Base-by-base conservation (phyloP, 2,113 vertebrate genomes). In the Zootoca vivipara region DNA sequence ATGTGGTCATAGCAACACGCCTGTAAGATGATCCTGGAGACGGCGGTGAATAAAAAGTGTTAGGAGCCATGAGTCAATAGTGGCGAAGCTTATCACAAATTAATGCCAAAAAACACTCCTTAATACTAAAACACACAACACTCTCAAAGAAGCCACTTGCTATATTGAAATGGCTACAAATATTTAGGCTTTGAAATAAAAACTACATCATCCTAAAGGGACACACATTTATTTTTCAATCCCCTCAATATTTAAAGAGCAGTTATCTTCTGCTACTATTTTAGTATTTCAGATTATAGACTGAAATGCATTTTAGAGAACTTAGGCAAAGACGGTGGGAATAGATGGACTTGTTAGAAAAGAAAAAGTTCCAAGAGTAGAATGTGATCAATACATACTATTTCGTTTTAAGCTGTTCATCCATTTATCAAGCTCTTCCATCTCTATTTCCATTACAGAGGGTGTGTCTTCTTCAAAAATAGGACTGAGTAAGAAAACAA, bases 391-490 rank as follows among this genome's bases (percentile, higher is more conserved):
- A 78, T 56, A 67, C 96, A 2, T 96, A 98, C 98, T 95, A 1
- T 97, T 98, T 95, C 96, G 96, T 52, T 95, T 98, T 94, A 97
- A 94, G 94, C 92, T 97, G 93, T 87, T 96, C 97, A 99, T 99
- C 99, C 98, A 99, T 52, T 98, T 98, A 92, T 98, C 98, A 35
- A 99, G 96, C 83, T 99, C 99, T 83, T 99, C 98, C 99, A 99
- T 99, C 95, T 99, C 99, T 84, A 99, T 96, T 95, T 99, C 99
- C 97, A 99, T 97, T 28, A 99, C 99, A 74, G 99, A 99, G 20
- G 99, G 98, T 0, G 99, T 98, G 65, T 99, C 99, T 85, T 99
- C 99, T 93, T 99, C 99, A 97, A 99, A 99, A 97, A 98, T 99
- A 85, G 99, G 99, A 95, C 99, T 99, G 90, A 70, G 91, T 81